These are phyloP conservation scores for Camponotus fellah DNA, from an alignment of 2,888 invertebrate species.

Conservation along the genomic window DNA sequence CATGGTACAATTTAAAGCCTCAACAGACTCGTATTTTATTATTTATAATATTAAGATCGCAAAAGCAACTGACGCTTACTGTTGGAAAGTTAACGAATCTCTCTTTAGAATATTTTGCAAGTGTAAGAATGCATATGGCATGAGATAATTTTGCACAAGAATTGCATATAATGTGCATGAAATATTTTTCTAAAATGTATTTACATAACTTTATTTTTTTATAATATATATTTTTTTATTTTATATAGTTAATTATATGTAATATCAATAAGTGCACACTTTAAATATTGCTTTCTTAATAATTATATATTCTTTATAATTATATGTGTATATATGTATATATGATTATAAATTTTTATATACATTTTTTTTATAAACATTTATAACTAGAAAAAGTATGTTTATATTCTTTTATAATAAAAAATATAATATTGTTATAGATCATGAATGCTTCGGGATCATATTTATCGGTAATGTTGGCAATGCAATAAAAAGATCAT, in stretches of 20 bases:
- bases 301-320: neutral
- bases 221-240: neutral
- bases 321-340: neutral
- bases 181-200: neutral
- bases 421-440: neutral
- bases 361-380: no score
- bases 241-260: neutral
- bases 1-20: slow-evolving; percentile 58
- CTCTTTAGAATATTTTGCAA: slow-evolving; percentile 52
- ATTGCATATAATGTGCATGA: neutral
- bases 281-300: neutral
- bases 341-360: neutral
- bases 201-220: no score
- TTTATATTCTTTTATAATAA: neutral
- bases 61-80: slow-evolving; percentile 45
- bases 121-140: slow-evolving; percentile 29
- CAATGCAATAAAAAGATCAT: slow-evolving; percentile 38
- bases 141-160: neutral
- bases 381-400: neutral
- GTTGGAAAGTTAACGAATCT: slow-evolving; percentile 53
- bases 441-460: slow-evolving; percentile 43
- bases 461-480: slow-evolving; percentile 25
- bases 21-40: slow-evolving; percentile 39
- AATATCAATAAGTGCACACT: neutral
- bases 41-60: slow-evolving; percentile 49